A percentile compares a stretch with the other conserved stretches of the same genome.
phyloP scores from a whole-genome alignment of 2,113 vertebrate species.

The Myotis davidii region DNA sequence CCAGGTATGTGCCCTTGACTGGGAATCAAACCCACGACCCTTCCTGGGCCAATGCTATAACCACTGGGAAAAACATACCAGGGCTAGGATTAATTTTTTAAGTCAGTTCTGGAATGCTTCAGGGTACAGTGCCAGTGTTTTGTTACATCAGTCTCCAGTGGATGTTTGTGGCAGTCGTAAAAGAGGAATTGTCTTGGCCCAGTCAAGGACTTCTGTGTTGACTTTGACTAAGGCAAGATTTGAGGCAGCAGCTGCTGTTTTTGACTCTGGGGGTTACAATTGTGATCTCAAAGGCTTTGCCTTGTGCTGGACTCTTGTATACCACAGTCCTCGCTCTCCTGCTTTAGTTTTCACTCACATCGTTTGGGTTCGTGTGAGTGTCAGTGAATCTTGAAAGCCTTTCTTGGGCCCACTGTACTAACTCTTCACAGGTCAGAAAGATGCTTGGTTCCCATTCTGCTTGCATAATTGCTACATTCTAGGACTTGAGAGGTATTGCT shows the following conservation, averaged over 20 bases:
- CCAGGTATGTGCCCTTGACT: too few relatives aligned
- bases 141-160: not conserved
- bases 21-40: too few relatives aligned
- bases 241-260: not conserved
- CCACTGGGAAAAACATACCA: too few relatives aligned
- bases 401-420: not conserved
- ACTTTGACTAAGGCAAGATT: not conserved
- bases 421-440: not conserved
- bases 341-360: not conserved
- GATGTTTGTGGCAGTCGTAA: not conserved
- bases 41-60: too few relatives aligned
- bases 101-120: not conserved
- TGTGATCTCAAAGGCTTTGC: not conserved
- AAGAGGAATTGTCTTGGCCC: not conserved
- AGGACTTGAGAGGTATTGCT: not conserved
- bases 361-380: not conserved
- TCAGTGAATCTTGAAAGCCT: not conserved
- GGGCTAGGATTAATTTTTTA: not conserved
- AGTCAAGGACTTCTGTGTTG: not conserved
- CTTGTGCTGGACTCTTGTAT: not conserved
- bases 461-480: not conserved
- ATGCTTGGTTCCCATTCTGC: not conserved
- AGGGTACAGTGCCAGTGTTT: not conserved
- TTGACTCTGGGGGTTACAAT: not conserved
- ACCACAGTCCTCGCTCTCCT: not conserved